These are phyloP conservation scores for Grapholita molesta DNA, from an alignment of 1,140 invertebrate genomes.

Conservation along the genomic window DNA sequence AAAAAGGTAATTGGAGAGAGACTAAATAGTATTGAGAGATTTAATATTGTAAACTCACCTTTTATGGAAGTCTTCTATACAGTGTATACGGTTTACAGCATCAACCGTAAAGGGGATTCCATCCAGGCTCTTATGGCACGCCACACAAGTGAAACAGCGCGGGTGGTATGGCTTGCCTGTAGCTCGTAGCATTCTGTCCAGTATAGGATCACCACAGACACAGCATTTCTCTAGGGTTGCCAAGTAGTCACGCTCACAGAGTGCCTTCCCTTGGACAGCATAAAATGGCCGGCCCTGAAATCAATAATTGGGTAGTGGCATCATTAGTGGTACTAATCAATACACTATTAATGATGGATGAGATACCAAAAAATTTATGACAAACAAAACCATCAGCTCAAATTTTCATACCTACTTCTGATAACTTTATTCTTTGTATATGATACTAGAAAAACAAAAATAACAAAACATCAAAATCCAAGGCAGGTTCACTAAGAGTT, in stretches of 20 bases:
- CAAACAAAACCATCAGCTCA: no score
- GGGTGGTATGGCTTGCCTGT: slow-evolving; percentile 99
- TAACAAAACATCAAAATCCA: no score
- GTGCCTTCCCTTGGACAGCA: slow-evolving; percentile 93
- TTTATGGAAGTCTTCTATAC: slow-evolving; percentile 99
- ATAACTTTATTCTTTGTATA: no score
- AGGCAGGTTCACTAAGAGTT: no score
- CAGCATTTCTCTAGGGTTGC: slow-evolving; percentile 98
- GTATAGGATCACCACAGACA: slow-evolving; percentile 94
- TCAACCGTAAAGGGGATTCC: slow-evolving; percentile 99
- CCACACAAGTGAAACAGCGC: slow-evolving; percentile 97
- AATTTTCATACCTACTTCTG: no score
- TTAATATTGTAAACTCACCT: slow-evolving; percentile 78
- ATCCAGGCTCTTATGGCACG: slow-evolving; percentile 96
- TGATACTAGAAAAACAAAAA: no score
- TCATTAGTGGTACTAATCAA: no score
- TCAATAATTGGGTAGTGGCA: not conserved
- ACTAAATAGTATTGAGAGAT: no score
- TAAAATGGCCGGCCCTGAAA: slow-evolving; percentile 93
- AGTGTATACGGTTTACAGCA: slow-evolving; percentile 97
- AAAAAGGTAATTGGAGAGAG: no score
- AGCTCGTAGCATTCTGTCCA: slow-evolving; percentile 95
- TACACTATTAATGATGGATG: no score
- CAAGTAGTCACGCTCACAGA: slow-evolving; percentile 96
- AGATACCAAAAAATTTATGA: no score